Evolutionary conservation across 2,888 invertebrate species (phyloP), one percentile per base, ranked within the genome.

Genomic region (Dryobotodes eremita): DNA sequence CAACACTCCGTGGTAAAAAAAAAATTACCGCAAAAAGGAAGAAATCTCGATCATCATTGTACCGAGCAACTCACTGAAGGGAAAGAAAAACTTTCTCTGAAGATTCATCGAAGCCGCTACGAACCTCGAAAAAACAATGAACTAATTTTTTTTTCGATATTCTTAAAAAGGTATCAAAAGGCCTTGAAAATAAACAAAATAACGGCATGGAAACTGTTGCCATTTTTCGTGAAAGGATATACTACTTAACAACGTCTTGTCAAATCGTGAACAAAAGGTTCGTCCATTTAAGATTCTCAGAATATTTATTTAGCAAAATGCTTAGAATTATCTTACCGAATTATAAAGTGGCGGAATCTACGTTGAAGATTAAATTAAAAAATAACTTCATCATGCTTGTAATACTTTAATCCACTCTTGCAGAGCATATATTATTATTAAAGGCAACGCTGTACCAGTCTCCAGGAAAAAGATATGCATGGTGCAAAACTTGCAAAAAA

Each of bases 111-210:
- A 70, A 80, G 72, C 61, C 48, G n/a, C 62, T 61, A 61, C 48
- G 68, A 80, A 84, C 77, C 70, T 75, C 61, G n/a, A 70, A 72
- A 68, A 85, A 80, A 83, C 75, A 87, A 80, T 85, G 78, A 36
- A 79, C 59, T 26, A 70, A 53, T 70, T 81, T 70, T 84, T 80
- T 71, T 75, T 70, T 64, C 61, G 13, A 80, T 79, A 64, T 64
- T 76, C 55, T 64, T 71, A 83, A 72, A 77, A 72, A 75, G 31
- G 62, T 61, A 75, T 17, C n/a, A 71, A 73, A 69, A 72, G 59
- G 23, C 48, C 70, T 55, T 53, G 46, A 71, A 72, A 73, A 75
- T 31, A 81, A 55, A 53, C 53, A 77, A 77, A 71, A 64, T 61
- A 66, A 46, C n/a, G 55, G 13, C 48, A 77, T 23, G 36, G 55